Percentiles rank a stretch among this genome's conserved stretches.
These are phyloP conservation scores for Hephaestus fuliginosus DNA, from an alignment of 2,797 vertebrate species.

Conservation along the genomic window DNA sequence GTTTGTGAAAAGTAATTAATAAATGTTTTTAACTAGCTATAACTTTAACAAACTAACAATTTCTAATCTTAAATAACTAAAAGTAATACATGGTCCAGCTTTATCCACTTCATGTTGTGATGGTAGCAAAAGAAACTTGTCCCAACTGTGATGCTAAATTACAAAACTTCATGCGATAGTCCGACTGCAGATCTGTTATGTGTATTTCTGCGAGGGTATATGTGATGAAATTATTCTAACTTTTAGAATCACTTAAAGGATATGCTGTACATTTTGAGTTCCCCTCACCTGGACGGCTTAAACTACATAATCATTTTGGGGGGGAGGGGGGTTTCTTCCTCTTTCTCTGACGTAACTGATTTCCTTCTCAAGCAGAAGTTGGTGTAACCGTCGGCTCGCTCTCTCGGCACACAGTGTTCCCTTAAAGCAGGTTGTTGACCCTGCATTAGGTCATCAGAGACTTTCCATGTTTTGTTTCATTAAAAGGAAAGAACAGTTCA, in stretches of 20 bases:
- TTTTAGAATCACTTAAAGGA: neutral
- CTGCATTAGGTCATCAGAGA: constrained; percentile 28
- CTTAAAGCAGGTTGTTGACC: constrained; percentile 12
- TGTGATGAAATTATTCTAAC: neutral
- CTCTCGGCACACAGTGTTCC: constrained; percentile 62
- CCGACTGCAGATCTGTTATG: too few relatives aligned
- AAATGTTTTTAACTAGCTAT: neutral
- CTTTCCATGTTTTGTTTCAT: constrained; percentile 61
- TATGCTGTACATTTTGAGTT: neutral
- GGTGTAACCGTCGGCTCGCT: neutral
- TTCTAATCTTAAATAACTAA: neutral
- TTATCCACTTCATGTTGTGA: neutral
- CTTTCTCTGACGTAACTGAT: too few relatives aligned
- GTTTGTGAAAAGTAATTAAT: neutral
- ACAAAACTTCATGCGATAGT: neutral
- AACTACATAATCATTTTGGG: too few relatives aligned
- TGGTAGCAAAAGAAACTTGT: neutral
- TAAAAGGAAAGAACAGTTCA: constrained; percentile 23
- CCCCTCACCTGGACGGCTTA: neutral
- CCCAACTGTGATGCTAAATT: neutral
- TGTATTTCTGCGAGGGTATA: neutral
- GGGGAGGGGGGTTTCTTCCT: too few relatives aligned
- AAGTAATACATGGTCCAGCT: neutral
- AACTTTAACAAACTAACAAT: neutral
- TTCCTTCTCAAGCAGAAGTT: constrained; percentile 12